Conservation (phyloP, 2,888 invertebrate species). For the Caenorhabditis drosophilae region DNA sequence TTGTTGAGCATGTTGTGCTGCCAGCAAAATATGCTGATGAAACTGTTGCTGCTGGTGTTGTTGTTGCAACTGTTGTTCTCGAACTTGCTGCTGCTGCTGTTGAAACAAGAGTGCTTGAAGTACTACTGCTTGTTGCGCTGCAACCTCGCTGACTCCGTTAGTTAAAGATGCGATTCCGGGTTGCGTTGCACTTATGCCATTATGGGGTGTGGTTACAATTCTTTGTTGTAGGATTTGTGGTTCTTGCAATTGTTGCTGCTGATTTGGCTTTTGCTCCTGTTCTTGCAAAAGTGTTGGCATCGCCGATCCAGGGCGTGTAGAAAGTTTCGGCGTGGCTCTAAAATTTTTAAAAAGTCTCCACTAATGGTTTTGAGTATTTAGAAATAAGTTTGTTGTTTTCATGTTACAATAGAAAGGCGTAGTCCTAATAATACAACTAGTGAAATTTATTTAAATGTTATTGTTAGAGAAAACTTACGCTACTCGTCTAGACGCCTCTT, state of each 20-base stretch:
- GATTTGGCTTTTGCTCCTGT: slow-evolving; percentile 2
- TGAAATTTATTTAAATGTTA: not conserved
- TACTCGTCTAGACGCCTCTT: slow-evolving; percentile 36
- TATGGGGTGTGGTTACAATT: not conserved
- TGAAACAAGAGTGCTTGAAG: slow-evolving; percentile 6
- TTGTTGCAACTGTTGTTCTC: slow-evolving; percentile 22
- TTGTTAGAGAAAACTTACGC: slow-evolving; percentile 21
- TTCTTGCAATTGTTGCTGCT: slow-evolving; percentile 7
- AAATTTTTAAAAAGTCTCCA: too few species aligned
- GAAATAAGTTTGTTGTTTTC: not conserved
- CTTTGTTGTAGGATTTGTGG: not conserved
- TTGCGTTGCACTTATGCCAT: not conserved
- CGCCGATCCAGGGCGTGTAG: not conserved
- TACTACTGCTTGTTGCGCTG: slow-evolving; percentile 21
- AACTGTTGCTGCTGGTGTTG: slow-evolving; percentile 19
- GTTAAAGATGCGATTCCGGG: slow-evolving; percentile 18
- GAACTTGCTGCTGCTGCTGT: slow-evolving; percentile 27
- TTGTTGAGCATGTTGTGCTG: slow-evolving; percentile 2
- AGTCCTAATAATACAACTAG: not conserved
- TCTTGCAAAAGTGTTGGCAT: slow-evolving; percentile 5
- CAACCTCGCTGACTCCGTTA: slow-evolving; percentile 20
- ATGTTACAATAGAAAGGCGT: not conserved
- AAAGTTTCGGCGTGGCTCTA: slow-evolving; percentile 34
- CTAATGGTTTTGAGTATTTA: too few species aligned
- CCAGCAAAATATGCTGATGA: not conserved